Conservation (phyloP, 2,888 invertebrate genomes). For the Ennomos fuscantarius region DNA sequence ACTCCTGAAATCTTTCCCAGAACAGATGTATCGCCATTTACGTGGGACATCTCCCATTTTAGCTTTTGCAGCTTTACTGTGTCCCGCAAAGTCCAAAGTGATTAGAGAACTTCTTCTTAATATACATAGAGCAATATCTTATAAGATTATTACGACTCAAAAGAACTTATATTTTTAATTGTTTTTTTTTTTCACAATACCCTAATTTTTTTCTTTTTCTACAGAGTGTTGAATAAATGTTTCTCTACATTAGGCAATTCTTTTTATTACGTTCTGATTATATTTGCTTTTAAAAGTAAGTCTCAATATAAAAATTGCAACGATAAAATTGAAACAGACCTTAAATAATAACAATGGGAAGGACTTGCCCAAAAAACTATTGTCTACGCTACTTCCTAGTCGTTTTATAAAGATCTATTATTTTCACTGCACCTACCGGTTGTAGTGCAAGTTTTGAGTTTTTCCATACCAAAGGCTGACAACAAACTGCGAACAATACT, state of each 20-base stretch:
- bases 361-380: too few relatives aligned
- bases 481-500: slow-evolving; percentile 51
- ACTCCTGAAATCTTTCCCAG: slow-evolving; percentile 33
- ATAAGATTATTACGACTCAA: too few relatives aligned
- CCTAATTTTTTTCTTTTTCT: too few relatives aligned
- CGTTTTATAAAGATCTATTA: slow-evolving; percentile 14
- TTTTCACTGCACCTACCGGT: slow-evolving; percentile 10
- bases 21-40: slow-evolving; percentile 30
- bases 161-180: too few relatives aligned
- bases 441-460: slow-evolving; percentile 35
- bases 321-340: too few relatives aligned
- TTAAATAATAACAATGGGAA: too few relatives aligned
- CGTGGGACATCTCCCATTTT: slow-evolving; percentile 29
- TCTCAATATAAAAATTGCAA: too few relatives aligned
- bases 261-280: too few relatives aligned
- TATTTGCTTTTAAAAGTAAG: too few relatives aligned
- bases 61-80: slow-evolving; percentile 33
- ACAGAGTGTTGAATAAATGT: too few relatives aligned
- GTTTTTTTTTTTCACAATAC: too few relatives aligned
- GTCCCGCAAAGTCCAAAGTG: slow-evolving; percentile 27
- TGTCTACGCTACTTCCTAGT: not conserved
- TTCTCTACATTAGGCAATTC: too few relatives aligned
- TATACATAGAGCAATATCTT: slow-evolving; percentile 4
- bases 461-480: slow-evolving; percentile 45
- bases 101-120: slow-evolving; percentile 22